Evolutionary conservation across 2,797 vertebrate genomes (phyloP), one percentile per base, ranked within the genome.

Genomic region (Podarcis lilfordi): DNA sequence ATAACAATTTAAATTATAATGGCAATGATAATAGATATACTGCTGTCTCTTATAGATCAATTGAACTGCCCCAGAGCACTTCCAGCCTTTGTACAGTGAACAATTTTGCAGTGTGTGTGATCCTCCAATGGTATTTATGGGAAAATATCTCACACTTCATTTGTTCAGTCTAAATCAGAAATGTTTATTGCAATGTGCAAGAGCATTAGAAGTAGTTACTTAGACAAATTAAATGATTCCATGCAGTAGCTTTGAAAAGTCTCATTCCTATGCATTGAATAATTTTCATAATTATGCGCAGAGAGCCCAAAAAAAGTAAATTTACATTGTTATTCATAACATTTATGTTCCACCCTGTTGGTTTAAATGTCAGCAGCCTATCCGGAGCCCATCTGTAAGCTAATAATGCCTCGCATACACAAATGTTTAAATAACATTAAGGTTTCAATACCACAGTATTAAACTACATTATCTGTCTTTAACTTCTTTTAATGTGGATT

Each of bases 191-290:
- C 90, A 86, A 27, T 86, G 74, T 93, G 71, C 78, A 91, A 78
- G 4, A 50, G 80, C 82, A 92, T 94, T 95, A 78, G 80, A 85
- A 92, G 43, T 91, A 92, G 84, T 90, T 89, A 82, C 75, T 96
- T 91, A 92, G 85, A 95, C 89, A 95, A 94, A 95, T 96, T 92
- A 95, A 95, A 94, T 93, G 87, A 91, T 95, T 95, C 92, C 86
- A 37, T 88, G 8, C 88, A 74, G 87, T 91, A 86, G 72, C 87
- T 95, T 79, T 92, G 91, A 93, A 92, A 90, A 94, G 90, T 92
- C 85, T 92, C 80, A 91, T 95, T 96, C 95, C 77, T 74, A 80
- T 88, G 86, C 85, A 69, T 61, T 71, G 88, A 94, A 93, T 94
- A 1, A 88, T 89, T 92, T 93, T 93, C 92, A 92, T 93, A 84